Conservation (phyloP, 2,888 invertebrate species). For the Allacma fusca region DNA sequence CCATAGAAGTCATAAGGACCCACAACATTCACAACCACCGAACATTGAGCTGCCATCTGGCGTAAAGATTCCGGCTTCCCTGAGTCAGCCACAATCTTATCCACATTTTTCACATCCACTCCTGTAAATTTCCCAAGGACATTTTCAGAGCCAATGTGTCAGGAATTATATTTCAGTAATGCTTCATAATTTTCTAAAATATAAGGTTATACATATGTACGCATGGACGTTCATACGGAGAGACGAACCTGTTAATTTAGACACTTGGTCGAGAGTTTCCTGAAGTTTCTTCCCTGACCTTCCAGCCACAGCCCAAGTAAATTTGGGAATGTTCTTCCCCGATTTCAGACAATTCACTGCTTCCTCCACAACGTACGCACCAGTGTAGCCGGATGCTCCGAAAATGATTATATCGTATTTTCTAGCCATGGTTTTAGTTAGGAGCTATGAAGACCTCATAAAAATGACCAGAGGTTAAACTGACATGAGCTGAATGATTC, state of each 20-base stretch:
- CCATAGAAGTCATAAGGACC: constrained; percentile 90
- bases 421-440: constrained; percentile 6
- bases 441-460: no score
- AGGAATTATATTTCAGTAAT: no score
- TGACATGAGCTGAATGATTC: no score
- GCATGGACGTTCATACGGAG: no score
- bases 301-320: constrained; percentile 92
- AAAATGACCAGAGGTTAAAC: no score
- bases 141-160: no score
- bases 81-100: constrained; percentile 68
- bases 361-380: constrained; percentile 80
- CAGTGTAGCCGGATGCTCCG: constrained; percentile 94
- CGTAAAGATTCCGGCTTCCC: constrained; percentile 75
- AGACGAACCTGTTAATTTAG: constrained; percentile 66
- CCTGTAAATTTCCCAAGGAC: no score
- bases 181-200: no score
- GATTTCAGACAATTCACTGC: constrained; percentile 65
- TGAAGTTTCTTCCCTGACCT: constrained; percentile 72
- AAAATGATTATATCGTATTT: constrained; percentile 81
- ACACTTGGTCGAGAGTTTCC: constrained; percentile 66
- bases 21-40: constrained; percentile 86
- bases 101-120: constrained; percentile 7
- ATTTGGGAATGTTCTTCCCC: constrained; percentile 62
- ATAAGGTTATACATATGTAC: no score
- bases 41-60: constrained; percentile 80